Evolutionary conservation across 1,140 invertebrate species (phyloP).

Genomic region (Drosophila micromelanica): DNA sequence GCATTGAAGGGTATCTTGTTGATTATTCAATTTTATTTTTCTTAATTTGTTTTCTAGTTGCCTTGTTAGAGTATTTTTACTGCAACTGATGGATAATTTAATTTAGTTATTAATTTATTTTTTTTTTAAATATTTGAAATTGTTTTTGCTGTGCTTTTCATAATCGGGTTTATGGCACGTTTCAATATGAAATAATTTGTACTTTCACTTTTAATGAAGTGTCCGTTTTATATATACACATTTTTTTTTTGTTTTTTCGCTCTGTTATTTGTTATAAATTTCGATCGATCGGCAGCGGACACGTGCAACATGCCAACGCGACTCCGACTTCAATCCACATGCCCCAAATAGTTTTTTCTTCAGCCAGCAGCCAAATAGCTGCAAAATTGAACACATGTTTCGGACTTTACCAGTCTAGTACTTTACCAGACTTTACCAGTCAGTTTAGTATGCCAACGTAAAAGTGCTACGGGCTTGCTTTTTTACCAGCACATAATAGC

Average conservation of each 20-base stretch:
- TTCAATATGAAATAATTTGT: constrained; percentile 80
- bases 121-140: constrained; percentile 60
- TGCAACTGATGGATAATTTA: constrained; percentile 13
- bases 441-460: constrained; percentile 62
- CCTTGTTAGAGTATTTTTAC: constrained; percentile 39
- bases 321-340: constrained; percentile 43
- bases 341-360: constrained; percentile 61
- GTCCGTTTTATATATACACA: constrained; percentile 20
- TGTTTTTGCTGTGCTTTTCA: constrained; percentile 68
- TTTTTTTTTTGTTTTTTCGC: constrained; percentile 11
- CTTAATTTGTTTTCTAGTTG: neutral
- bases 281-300: constrained; percentile 59
- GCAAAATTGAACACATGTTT: constrained; percentile 39
- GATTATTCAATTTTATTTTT: constrained; percentile 10
- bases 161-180: constrained; percentile 70
- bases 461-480: neutral
- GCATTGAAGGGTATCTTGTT: neutral
- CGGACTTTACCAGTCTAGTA: constrained; percentile 26
- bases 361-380: constrained; percentile 3
- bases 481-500: neutral
- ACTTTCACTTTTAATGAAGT: constrained; percentile 81
- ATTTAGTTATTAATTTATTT: constrained; percentile 45
- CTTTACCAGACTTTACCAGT: constrained; percentile 22
- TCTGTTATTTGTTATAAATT: constrained; percentile 63
- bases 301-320: constrained; percentile 74